Percentiles rank a stretch among this genome's conserved stretches.
These are phyloP conservation scores for Leucoraja erinaceus DNA, from an alignment of 2,113 vertebrate genomes.

Conservation along the genomic window DNA sequence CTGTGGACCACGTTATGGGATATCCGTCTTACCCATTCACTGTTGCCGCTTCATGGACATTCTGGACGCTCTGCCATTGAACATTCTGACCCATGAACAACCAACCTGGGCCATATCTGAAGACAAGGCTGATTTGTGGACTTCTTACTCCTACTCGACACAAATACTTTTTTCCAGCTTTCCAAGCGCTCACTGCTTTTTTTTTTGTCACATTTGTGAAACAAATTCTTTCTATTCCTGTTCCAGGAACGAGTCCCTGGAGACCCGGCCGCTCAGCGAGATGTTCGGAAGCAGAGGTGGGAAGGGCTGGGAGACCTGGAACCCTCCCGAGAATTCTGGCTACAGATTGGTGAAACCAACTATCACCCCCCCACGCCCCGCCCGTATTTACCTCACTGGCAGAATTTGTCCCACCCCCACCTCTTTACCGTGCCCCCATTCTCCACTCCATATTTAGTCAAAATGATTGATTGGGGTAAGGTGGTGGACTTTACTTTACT, in stretches of 20 bases:
- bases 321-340: background rate
- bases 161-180: background rate
- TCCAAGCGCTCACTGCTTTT: background rate
- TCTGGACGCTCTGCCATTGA: too few relatives aligned
- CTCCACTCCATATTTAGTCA: too few relatives aligned
- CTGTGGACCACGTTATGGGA: too few relatives aligned
- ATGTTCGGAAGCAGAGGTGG: background rate
- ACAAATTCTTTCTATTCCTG: background rate
- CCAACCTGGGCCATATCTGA: background rate
- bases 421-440: too few relatives aligned
- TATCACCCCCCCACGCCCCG: too few relatives aligned
- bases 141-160: background rate
- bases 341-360: too few relatives aligned
- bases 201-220: background rate
- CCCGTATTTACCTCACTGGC: too few relatives aligned
- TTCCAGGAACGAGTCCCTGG: background rate
- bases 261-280: background rate
- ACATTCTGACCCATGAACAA: background rate
- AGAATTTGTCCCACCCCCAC: too few relatives aligned
- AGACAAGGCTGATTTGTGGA: background rate
- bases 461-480: too few relatives aligned
- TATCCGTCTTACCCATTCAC: background rate
- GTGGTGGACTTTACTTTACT: too few relatives aligned
- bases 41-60: background rate
- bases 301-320: background rate